Evolutionary conservation across 2,888 invertebrate species (phyloP).

Genomic region (Sthenelais limicola): DNA sequence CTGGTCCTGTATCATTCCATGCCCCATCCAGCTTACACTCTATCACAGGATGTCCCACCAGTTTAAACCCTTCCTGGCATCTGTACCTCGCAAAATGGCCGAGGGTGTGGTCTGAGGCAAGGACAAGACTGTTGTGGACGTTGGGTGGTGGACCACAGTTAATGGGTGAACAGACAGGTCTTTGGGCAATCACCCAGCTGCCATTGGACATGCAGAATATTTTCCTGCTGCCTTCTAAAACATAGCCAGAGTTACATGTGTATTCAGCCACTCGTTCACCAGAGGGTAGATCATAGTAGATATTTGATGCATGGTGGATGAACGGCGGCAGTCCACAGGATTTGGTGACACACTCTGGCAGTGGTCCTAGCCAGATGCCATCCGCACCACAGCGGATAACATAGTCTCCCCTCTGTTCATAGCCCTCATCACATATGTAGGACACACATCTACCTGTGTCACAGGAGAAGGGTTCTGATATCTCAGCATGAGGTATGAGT

Average conservation of each 20-base stretch:
- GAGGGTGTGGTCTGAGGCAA: slow-evolving; percentile 40
- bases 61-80: slow-evolving; percentile 43
- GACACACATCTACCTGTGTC: slow-evolving; percentile 44
- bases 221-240: slow-evolving; percentile 55
- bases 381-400: slow-evolving; percentile 57
- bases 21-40: slow-evolving; percentile 60
- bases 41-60: slow-evolving; percentile 7
- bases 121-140: slow-evolving; percentile 48
- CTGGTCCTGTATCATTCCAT: slow-evolving; percentile 62
- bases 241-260: slow-evolving; percentile 55
- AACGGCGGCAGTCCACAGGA: slow-evolving; percentile 44
- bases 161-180: slow-evolving; percentile 53
- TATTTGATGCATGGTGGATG: slow-evolving; percentile 48
- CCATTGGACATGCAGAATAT: slow-evolving; percentile 49
- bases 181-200: slow-evolving; percentile 45
- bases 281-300: slow-evolving; percentile 41
- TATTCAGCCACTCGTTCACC: slow-evolving; percentile 49
- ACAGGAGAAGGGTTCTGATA: slow-evolving; percentile 15
- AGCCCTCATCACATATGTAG: slow-evolving; percentile 49
- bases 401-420: slow-evolving; percentile 24
- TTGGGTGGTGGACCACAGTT: slow-evolving; percentile 60
- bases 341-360: slow-evolving; percentile 36
- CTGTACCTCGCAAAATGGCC: slow-evolving; percentile 44
- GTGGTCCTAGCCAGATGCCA: slow-evolving; percentile 62
- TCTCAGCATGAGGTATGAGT: slow-evolving; percentile 30